Evolutionary conservation across 92 coral and sea anemone species (phyloP), one percentile per base, ranked within the genome.

Genomic region (Epizoanthus illoricatus): DNA sequence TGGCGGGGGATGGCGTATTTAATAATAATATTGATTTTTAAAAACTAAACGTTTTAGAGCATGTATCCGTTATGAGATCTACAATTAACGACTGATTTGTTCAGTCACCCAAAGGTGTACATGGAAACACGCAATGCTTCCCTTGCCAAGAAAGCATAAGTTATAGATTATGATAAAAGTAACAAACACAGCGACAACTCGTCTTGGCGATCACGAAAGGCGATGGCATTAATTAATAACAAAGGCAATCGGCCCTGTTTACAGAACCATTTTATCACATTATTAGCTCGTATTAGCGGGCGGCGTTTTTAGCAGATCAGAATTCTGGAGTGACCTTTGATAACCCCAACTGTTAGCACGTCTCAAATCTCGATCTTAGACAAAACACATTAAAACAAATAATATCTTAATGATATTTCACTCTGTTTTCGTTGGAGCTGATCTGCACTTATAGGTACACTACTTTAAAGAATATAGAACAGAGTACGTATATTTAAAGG

Each of bases 191-290:
- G 23, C 16, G 16, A 24, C 7, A 75, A 12, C 41, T 6, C 52
- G 17, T 75, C 43, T 41, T 63, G 18, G 11, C 40, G 36, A 49
- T 60, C 33, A 76, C 70, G 57, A 76, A 62, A 76, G 42, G 81
- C 70, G 59, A 61, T 76, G 81, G 81, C 70, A 59, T 62, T 76
- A 76, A 76, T 78, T 78, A 64, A n/a, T 45, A 7, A 6, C 41
- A 16, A 47, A 71, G 59, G 60, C 57, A 43, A 47, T 71, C 60
- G 15, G n/a, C 16, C 18, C 43, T 63, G 82, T 78, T 78, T 78
- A 63, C 71, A 45, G 33, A 78, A 16, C 13, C 47, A 54, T 63
- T 63, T 78, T 61, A 64, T 78, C 82, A 66, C 72, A 61, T 13
- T 23, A 78, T 63, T 78, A 61, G 24, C 55, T 18, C 71, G 57